A percentile compares a stretch with the other conserved stretches of the same genome.
Evolutionary conservation across 2,113 vertebrate genomes (phyloP).

Genomic region (Myrmophylax atrothorax): DNA sequence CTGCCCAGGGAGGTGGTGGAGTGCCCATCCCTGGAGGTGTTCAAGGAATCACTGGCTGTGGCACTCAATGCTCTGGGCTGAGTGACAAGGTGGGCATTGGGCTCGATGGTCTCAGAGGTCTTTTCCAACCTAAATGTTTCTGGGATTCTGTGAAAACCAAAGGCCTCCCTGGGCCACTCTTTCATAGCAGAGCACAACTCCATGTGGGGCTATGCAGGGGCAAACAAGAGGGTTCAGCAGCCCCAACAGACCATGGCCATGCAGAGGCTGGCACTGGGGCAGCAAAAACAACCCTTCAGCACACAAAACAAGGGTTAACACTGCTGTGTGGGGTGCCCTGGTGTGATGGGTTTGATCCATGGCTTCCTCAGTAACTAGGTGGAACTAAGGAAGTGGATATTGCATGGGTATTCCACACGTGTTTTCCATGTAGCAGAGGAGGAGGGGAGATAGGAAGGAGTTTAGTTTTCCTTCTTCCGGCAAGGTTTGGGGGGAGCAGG

Average conservation of each 20-base stretch:
- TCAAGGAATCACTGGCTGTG: background rate
- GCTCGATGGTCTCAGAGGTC: background rate
- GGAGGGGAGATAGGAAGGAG: too few relatives aligned
- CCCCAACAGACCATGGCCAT: rapidly evolving
- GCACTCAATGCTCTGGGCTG: background rate
- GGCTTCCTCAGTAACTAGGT: too few relatives aligned
- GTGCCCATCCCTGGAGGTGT: background rate
- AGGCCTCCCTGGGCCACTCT: rapidly evolving
- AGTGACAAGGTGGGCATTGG: background rate
- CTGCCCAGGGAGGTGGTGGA: background rate
- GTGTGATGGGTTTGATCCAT: too few relatives aligned
- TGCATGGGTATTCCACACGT: too few relatives aligned
- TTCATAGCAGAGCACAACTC: background rate
- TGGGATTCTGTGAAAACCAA: background rate
- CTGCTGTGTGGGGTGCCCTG: rapidly evolving
- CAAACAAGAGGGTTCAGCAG: background rate
- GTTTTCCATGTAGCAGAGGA: too few relatives aligned
- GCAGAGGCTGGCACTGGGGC: background rate
- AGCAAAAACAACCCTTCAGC: background rate
- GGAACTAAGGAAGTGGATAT: too few relatives aligned
- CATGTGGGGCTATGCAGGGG: rapidly evolving
- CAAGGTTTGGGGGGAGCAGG: too few relatives aligned
- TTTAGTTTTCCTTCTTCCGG: too few relatives aligned
- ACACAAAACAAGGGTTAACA: background rate
- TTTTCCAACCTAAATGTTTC: background rate